Evolutionary conservation across 2,113 vertebrate genomes (phyloP).

Genomic region (Nerophis lumbriciformis): DNA sequence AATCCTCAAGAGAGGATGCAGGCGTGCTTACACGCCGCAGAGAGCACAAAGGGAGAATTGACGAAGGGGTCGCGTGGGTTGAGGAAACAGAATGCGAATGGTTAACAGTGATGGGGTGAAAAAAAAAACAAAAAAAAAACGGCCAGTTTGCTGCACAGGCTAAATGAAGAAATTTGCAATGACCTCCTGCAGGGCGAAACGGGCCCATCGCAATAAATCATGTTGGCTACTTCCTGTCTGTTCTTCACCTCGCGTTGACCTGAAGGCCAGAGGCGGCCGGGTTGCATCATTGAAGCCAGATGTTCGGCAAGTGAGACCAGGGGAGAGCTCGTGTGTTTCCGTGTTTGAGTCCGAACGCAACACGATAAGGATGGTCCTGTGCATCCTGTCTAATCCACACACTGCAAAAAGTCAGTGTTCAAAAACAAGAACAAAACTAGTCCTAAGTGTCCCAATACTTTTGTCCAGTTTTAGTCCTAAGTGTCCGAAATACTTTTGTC

Average conservation of each 20-base stretch:
- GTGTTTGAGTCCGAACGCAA: background rate
- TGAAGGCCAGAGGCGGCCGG: conserved; percentile 41
- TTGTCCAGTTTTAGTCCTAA: too few relatives aligned
- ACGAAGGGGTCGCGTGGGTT: conserved; percentile 19
- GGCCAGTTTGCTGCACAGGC: too few relatives aligned
- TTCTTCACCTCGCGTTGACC: conserved; percentile 47
- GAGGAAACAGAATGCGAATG: background rate
- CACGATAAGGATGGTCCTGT: background rate
- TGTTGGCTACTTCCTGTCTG: conserved; percentile 57
- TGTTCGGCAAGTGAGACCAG: conserved; percentile 21
- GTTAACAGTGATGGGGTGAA: conserved; percentile 36
- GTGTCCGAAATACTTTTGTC: too few relatives aligned
- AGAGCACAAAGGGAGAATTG: conserved; percentile 45
- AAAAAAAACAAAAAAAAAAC: conserved; percentile 10
- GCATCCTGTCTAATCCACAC: conserved; percentile 32
- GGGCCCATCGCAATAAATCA: conserved; percentile 41
- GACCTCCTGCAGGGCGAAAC: conserved; percentile 33
- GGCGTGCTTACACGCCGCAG: conserved; percentile 18
- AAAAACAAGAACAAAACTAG: too few relatives aligned
- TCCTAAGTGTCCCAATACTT: too few relatives aligned
- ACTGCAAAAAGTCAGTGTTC: too few relatives aligned
- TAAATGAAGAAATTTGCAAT: conserved; percentile 13
- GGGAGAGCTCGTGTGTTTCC: background rate
- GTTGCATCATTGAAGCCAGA: conserved; percentile 55
- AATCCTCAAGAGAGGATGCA: conserved; percentile 37